Percentiles rank a stretch among this genome's conserved stretches.
phyloP scores from a whole-genome alignment of 2,113 vertebrate species.

The Ceyx cyanopectus region DNA sequence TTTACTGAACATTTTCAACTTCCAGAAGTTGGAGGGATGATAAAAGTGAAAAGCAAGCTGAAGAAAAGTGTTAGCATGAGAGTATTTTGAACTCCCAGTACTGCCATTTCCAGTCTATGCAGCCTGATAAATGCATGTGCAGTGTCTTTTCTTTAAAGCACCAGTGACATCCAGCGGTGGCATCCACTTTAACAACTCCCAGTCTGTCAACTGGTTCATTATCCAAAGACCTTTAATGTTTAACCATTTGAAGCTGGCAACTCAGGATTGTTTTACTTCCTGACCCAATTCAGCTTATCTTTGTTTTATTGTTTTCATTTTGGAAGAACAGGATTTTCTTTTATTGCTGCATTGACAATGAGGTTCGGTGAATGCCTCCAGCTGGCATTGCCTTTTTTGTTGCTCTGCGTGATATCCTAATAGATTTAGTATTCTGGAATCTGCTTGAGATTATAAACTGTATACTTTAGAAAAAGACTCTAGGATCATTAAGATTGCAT shows the following conservation, averaged over 20 bases:
- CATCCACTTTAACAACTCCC: background rate
- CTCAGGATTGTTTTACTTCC: background rate
- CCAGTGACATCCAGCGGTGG: background rate
- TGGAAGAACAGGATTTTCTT: conserved; percentile 17
- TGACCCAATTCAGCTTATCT: background rate
- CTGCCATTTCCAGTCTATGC: background rate
- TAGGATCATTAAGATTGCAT: conserved; percentile 11
- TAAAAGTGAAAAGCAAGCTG: background rate
- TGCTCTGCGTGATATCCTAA: background rate
- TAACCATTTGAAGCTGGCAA: background rate
- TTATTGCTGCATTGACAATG: background rate
- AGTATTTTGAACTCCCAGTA: background rate
- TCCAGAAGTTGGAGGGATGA: background rate
- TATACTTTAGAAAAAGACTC: conserved; percentile 13
- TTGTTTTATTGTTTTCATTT: conserved; percentile 31
- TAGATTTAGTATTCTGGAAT: conserved; percentile 35
- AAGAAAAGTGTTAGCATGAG: background rate
- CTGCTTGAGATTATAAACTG: conserved; percentile 18
- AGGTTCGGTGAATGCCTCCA: conserved; percentile 23
- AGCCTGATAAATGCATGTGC: background rate
- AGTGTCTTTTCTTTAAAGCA: background rate
- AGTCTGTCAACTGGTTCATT: background rate
- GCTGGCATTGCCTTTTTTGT: conserved; percentile 21
- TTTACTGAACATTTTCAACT: background rate
- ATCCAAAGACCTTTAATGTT: background rate